Evolutionary conservation across 2,797 vertebrate genomes (phyloP), one percentile per base, ranked within the genome.

Genomic region (Sebastes alutus): DNA sequence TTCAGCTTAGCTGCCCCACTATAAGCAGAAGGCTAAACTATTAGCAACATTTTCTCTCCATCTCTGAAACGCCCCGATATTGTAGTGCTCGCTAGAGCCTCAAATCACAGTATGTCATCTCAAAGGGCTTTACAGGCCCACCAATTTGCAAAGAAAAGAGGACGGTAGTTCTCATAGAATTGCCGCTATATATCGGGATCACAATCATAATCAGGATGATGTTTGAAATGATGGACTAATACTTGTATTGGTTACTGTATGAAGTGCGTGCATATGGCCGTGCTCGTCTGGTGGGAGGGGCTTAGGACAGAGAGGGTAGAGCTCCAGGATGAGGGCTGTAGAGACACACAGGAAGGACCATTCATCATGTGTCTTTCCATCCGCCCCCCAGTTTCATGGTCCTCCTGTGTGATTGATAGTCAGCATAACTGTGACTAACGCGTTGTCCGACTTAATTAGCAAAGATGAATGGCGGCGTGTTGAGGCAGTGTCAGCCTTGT

Each of bases 361-460:
- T 93, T 90, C 70, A 93, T 94, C 91, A 90, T 81, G 75, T 29
- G 73, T 75, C 64, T 71, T 65, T 64, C 74, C 64, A 65, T 75
- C 87, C 87, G 20, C 81, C 91, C 86, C 68, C 83, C 66, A 79
- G 82, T 88, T 92, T 84, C 78, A 74, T 74, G 42, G 35, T 68
- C 73, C 76, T 81, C 38, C 75, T 29, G 60, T 66, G 73, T 94
- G 92, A 95, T 93, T 94, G 93, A 95, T 94, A 87, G 82, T 86
- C 86, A 80, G 72, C 83, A 85, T 89, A 91, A 91, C 91, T 89
- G 88, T 87, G 90, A 94, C 87, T 91, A 94, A 92, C 92, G 56
- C 72, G 82, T 92, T 94, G 94, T 94, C 94, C 12, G 72, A 85
- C 85, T 90, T 92, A 94, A 95, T 94, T 95, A 94, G 88, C 80